Conservation (phyloP, 1,140 invertebrate species). For the Diabrotica undecimpunctata region DNA sequence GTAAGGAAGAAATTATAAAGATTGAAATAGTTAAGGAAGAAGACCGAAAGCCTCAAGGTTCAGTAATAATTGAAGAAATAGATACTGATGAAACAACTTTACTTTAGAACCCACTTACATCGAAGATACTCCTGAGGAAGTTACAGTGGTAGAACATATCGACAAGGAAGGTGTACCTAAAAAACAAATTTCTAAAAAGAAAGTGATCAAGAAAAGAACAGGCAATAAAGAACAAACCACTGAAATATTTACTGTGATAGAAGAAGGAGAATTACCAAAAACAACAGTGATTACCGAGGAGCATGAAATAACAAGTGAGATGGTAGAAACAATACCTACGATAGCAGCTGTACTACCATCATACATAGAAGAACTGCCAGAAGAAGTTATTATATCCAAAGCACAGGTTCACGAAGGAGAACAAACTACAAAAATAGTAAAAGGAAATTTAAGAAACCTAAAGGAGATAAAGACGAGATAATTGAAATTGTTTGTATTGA, state of each 20-base stretch:
- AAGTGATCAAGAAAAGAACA: constrained; percentile 38
- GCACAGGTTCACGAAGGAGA: constrained; percentile 34
- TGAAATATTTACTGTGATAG: constrained; percentile 43
- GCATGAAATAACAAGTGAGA: constrained; percentile 40
- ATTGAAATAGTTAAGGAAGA: constrained; percentile 51
- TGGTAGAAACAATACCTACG: constrained; percentile 39
- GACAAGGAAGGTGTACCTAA: constrained; percentile 42
- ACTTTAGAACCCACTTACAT: constrained; percentile 23
- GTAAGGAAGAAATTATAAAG: constrained; percentile 47
- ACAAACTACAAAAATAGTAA: constrained; percentile 44
- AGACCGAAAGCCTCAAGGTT: constrained; percentile 44
- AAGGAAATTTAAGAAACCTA: constrained; percentile 45
- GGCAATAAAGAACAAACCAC: constrained; percentile 44
- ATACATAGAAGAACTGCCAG: constrained; percentile 42
- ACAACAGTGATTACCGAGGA: constrained; percentile 38
- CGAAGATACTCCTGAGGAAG: constrained; percentile 42
- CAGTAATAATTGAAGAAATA: constrained; percentile 44
- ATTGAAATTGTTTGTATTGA: constrained; percentile 51
- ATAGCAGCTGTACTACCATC: constrained; percentile 32
- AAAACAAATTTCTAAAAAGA: constrained; percentile 45
- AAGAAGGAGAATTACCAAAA: constrained; percentile 45
- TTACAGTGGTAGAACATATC: constrained; percentile 40
- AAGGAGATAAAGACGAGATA: constrained; percentile 48
- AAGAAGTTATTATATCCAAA: constrained; percentile 43
- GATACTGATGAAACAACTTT: constrained; percentile 40